A percentile compares a stretch with the other conserved stretches of the same genome.
Conservation (phyloP, 2,113 vertebrate genomes). For the Plotosus lineatus region DNA sequence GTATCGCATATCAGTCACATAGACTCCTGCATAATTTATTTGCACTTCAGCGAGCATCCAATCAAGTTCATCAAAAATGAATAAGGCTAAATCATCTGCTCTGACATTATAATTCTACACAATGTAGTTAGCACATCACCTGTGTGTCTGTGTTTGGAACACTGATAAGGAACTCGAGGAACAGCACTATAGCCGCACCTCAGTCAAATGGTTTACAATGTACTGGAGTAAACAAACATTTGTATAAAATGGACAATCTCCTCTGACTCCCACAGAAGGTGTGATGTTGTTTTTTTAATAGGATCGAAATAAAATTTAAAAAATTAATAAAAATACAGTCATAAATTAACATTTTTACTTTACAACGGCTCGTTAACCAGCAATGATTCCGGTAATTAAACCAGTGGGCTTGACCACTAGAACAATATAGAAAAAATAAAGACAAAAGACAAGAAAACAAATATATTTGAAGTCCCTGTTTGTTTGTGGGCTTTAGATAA, state of each 20-base stretch:
- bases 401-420: no score
- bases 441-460: constrained; percentile 2
- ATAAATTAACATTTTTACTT: no score
- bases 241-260: neutral
- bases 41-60: neutral
- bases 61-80: neutral
- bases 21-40: neutral
- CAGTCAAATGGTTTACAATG: neutral
- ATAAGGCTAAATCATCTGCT: neutral
- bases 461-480: neutral
- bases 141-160: neutral
- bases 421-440: neutral
- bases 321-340: neutral
- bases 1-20: neutral
- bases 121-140: neutral
- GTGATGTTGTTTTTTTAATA: neutral
- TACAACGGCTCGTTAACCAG: no score
- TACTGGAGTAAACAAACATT: neutral
- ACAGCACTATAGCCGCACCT: neutral
- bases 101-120: neutral
- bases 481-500: constrained; percentile 16
- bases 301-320: neutral
- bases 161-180: neutral
- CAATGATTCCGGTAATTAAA: neutral
- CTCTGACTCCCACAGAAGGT: neutral